Base-by-base conservation (phyloP, 2,888 invertebrate genomes). In the Harpalus rubripes region DNA sequence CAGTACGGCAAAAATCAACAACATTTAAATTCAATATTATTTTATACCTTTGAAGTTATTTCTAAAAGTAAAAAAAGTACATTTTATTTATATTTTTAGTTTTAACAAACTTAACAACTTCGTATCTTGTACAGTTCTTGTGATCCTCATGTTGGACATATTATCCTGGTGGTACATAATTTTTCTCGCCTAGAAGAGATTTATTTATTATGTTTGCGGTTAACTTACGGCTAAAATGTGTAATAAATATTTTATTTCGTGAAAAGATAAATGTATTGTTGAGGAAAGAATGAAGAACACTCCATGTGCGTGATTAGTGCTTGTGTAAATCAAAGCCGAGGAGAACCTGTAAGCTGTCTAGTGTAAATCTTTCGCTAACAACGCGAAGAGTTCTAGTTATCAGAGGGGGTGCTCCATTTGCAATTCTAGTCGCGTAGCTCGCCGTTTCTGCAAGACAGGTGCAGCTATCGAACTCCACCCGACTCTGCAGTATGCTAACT, bases 401-500 rank as follows among this genome's bases (percentile, higher is more conserved):
- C 63, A 68, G 44, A 41, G 72, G 7, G 32, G 68, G 56, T 16
- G 41, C 32, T 63, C 78, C 84, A 84, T 84, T 84, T 79, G 56
- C 78, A 63, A 84, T 84, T 84, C 84, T 26, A 26, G 44, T 78
- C 84, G 84, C 32, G 84, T 84, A 63, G 12, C 78, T 15, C 15
- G 44, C 52, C 65, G 74, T 74, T 74, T 72, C 72, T 59, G 15
- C 56, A 16, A 63, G 78, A 78, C 84, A 84, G 78, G 78, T 84
- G 84, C 72, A 82, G 84, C 52, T 84, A 78, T 84, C 56, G 84
- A 82, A 82, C 52, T 56, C 56, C 32, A 39, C 26, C 26, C 52
- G 18, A 12, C 58, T 65, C 63, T 84, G 68, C 84, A 84, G 84
- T 84, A 84, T 84, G 84, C 84, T 84, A 78, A 84, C 78, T 84